These are phyloP conservation scores for Lordiphosa stackelbergi DNA, from an alignment of 1,140 invertebrate species.

Conservation along the genomic window DNA sequence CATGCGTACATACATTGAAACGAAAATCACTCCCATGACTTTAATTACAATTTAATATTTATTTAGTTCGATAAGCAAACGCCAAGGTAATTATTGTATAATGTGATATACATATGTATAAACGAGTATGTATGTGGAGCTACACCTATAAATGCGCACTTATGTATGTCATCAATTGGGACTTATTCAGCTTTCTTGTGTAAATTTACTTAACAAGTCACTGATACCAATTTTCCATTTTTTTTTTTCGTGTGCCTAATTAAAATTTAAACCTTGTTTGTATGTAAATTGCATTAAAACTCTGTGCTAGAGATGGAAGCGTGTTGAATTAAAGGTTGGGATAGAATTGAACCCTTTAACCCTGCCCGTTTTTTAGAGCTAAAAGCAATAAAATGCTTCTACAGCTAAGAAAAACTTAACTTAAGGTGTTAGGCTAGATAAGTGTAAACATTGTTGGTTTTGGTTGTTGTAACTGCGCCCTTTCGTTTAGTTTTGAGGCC, in stretches of 20 bases:
- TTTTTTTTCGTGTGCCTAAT: slow-evolving; percentile 38
- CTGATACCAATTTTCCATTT: slow-evolving; percentile 30
- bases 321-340: background rate
- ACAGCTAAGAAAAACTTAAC: no score
- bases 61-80: slow-evolving; percentile 68
- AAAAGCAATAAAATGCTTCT: no score
- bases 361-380: no score
- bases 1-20: slow-evolving; percentile 7
- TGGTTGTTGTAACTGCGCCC: no score
- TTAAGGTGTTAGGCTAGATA: no score
- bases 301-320: background rate
- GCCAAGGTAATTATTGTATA: slow-evolving; percentile 59
- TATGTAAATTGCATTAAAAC: slow-evolving; percentile 15
- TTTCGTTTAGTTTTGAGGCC: no score
- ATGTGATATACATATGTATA: slow-evolving; percentile 47
- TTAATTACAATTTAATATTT: slow-evolving; percentile 76
- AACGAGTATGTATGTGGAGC: slow-evolving; percentile 3
- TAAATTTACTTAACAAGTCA: slow-evolving; percentile 64
- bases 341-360: no score
- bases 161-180: slow-evolving; percentile 19
- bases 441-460: no score
- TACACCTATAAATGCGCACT: slow-evolving; percentile 44
- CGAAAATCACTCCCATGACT: slow-evolving; percentile 69
- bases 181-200: slow-evolving; percentile 45
- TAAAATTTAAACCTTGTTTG: slow-evolving; percentile 44